phyloP scores from a whole-genome alignment of 1,140 invertebrate genomes.

The Tribolium castaneum region DNA sequence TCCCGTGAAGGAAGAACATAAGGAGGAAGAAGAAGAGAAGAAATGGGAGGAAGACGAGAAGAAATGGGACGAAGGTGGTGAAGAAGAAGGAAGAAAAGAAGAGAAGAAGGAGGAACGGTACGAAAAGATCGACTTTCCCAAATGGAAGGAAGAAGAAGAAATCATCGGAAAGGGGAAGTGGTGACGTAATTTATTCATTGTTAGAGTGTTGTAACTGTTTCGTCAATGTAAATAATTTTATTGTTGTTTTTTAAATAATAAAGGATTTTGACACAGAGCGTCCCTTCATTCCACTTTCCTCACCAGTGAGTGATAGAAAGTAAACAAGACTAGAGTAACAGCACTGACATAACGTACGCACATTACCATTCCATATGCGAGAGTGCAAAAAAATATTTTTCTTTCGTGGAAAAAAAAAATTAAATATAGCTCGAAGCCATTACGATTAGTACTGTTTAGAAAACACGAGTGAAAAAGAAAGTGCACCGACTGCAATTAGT shows the following conservation, averaged over 20 bases:
- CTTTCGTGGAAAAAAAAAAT: background rate
- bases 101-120: background rate
- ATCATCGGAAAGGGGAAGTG: constrained; percentile 2
- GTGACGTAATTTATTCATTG: constrained; percentile 1
- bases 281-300: background rate
- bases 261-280: background rate
- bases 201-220: background rate
- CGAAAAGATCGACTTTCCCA: background rate
- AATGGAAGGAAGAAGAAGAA: constrained; percentile 5
- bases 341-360: background rate
- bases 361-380: background rate
- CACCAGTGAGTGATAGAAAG: background rate
- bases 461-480: constrained; percentile 12
- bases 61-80: background rate
- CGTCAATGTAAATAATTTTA: background rate
- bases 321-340: background rate
- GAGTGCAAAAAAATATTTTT: background rate
- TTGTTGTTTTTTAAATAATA: background rate
- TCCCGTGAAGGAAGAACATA: constrained; percentile 68
- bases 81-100: background rate
- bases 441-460: background rate
- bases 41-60: background rate
- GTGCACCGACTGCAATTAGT: constrained; percentile 10
- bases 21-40: background rate
- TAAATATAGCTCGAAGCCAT: background rate